These are phyloP conservation scores for Sebastes flavidus DNA, from an alignment of 2,797 vertebrate genomes.

Conservation along the genomic window DNA sequence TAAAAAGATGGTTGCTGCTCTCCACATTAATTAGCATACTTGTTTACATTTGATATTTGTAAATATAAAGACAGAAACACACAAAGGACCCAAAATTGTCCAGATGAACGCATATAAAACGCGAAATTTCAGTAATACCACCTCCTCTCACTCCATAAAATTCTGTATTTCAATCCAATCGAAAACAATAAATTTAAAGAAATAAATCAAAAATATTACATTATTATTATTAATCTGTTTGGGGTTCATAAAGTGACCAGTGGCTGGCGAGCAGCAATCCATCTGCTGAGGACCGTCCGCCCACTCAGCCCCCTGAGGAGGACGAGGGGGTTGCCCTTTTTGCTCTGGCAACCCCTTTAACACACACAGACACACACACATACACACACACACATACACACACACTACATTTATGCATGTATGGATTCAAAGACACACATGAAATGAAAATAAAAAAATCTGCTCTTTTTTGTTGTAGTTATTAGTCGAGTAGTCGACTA, in stretches of 20 bases:
- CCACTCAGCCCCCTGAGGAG: conserved; percentile 69
- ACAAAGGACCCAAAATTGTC: background rate
- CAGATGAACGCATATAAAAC: background rate
- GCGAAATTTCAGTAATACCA: background rate
- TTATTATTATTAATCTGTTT: conserved; percentile 10
- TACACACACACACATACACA: conserved; percentile 20
- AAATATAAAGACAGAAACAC: background rate
- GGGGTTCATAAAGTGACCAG: conserved; percentile 64
- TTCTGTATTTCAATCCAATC: too few relatives aligned
- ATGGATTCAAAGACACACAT: background rate
- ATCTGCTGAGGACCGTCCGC: conserved; percentile 75
- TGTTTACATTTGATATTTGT: background rate
- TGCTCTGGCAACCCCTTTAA: conserved; percentile 30
- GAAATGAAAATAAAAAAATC: background rate
- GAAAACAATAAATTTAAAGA: background rate
- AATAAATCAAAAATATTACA: background rate
- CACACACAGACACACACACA: conserved; percentile 28
- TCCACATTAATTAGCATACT: background rate
- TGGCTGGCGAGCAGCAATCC: conserved; percentile 66
- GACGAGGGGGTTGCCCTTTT: conserved; percentile 54
- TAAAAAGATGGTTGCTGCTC: too few relatives aligned
- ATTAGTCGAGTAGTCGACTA: too few relatives aligned
- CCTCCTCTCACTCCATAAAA: background rate
- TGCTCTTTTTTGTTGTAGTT: background rate
- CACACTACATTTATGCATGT: background rate